Base-by-base conservation (phyloP, 1,140 invertebrate genomes). In the Drosophila pallidifrons region DNA sequence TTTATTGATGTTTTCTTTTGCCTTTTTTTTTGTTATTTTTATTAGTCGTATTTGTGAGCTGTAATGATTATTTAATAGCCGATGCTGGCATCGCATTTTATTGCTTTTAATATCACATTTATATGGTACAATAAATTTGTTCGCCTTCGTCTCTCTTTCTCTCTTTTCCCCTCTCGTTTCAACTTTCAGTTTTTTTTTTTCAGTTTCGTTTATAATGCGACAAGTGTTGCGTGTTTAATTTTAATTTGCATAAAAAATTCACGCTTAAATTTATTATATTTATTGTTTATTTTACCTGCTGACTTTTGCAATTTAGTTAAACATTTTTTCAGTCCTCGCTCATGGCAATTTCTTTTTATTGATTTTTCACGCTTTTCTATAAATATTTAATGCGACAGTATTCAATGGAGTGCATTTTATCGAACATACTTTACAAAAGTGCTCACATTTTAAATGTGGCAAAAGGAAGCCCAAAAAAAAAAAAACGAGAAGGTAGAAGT, bases 1-100 rank as follows among this genome's bases (percentile, higher is more conserved):
- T 70, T 61, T 85, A 64, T 69, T 81, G 59, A 41, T 72, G 55
- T 59, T 30, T 11, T 41, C 43, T 13, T 16, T 38, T 38, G 5
- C 6, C 5, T 10, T 38, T 38, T 38, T 38, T 35, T 38, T 38
- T 38, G 6, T 38, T 38, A 47, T 75, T 82, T 79, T 87, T 87
- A 87, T 82, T 68, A 68, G 79, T 71, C 76, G 76, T 87, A 86
- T 87, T 77, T 86, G 79, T 46, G 41, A 72, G 75, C 47, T 68
- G 66, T 87, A 82, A 87, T 82, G 76, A 87, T 87, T 88, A 77
- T 87, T 87, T 88, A 77, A 82, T 80, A 82, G 76, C 72, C 72
- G 41, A 64, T 74, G 68, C 65, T 70, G 74, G 15, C 74, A 67
- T 68, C 47, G 72, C 52, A 64, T 74, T 72, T 58, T 77, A 66